Conservation (phyloP, 2,888 invertebrate genomes). For the Apoderus coryli region DNA sequence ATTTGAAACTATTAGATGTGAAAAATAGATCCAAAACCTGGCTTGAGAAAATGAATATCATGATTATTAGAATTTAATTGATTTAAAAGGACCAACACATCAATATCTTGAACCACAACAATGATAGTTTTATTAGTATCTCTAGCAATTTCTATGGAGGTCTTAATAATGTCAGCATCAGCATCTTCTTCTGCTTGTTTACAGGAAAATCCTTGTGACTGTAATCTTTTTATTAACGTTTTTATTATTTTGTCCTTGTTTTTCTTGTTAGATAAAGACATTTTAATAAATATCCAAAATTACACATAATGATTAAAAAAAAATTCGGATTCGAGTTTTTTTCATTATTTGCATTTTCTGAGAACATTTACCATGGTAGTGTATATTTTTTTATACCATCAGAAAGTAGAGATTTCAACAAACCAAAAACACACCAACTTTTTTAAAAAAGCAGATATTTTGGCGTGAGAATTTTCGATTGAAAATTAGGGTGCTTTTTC, state of each 20-base stretch:
- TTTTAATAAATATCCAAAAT: no score
- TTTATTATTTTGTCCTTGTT: slow-evolving; percentile 20
- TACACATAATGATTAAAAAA: no score
- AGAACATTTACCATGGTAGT: no score
- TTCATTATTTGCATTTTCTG: no score
- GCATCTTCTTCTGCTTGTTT: slow-evolving; percentile 20
- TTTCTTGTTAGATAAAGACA: slow-evolving; percentile 11
- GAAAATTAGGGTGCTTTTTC: no score
- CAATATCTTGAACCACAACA: slow-evolving; percentile 20
- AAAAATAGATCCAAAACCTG: slow-evolving; percentile 13
- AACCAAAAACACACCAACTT: no score
- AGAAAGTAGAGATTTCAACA: no score
- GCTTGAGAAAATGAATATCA: slow-evolving; percentile 12
- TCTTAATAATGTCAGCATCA: slow-evolving; percentile 17
- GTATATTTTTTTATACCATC: no score
- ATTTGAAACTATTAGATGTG: slow-evolving; percentile 17
- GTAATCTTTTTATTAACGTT: slow-evolving; percentile 14
- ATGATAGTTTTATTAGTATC: slow-evolving; percentile 18
- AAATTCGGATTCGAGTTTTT: no score
- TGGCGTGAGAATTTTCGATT: no score
- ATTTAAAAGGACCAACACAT: slow-evolving; percentile 20
- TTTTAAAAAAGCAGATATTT: no score
- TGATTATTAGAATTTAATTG: slow-evolving; percentile 14
- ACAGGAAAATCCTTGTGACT: slow-evolving; percentile 14
- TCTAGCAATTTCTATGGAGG: slow-evolving; percentile 17